These are phyloP conservation scores for Musca vetustissima DNA, from an alignment of 1,140 invertebrate species.

Conservation along the genomic window DNA sequence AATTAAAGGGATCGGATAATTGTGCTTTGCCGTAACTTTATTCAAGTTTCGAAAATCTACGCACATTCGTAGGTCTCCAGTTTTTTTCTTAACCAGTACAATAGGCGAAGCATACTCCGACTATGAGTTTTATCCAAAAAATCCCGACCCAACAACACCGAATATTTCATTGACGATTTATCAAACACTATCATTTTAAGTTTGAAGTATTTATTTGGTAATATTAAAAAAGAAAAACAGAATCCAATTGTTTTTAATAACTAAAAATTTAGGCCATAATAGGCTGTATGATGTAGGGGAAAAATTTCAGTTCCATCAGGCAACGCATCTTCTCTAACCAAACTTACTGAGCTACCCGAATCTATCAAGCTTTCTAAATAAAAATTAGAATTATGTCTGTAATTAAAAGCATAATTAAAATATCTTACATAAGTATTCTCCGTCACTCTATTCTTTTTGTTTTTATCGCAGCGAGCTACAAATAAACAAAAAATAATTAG, in stretches of 20 bases:
- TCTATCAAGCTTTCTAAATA: not conserved
- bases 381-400: not conserved
- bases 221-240: not conserved
- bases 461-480: too few relatives aligned
- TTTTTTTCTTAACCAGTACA: slow-evolving; percentile 40
- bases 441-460: too few relatives aligned
- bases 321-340: too few relatives aligned
- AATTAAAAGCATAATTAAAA: not conserved
- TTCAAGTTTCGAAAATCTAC: slow-evolving; percentile 40
- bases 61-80: slow-evolving; percentile 35
- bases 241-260: slow-evolving; percentile 9
- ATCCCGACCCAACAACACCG: slow-evolving; percentile 30
- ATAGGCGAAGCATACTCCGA: slow-evolving; percentile 43
- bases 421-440: too few relatives aligned
- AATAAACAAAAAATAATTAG: too few relatives aligned
- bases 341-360: too few relatives aligned
- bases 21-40: slow-evolving; percentile 33
- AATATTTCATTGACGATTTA: slow-evolving; percentile 27
- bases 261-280: slow-evolving; percentile 19
- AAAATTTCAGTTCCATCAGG: too few relatives aligned
- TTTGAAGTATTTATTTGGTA: not conserved
- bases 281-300: not conserved
- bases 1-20: slow-evolving; percentile 47
- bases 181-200: slow-evolving; percentile 29
- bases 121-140: slow-evolving; percentile 11